Base-by-base conservation (phyloP, 2,113 vertebrate species). In the Mirza zaza region DNA sequence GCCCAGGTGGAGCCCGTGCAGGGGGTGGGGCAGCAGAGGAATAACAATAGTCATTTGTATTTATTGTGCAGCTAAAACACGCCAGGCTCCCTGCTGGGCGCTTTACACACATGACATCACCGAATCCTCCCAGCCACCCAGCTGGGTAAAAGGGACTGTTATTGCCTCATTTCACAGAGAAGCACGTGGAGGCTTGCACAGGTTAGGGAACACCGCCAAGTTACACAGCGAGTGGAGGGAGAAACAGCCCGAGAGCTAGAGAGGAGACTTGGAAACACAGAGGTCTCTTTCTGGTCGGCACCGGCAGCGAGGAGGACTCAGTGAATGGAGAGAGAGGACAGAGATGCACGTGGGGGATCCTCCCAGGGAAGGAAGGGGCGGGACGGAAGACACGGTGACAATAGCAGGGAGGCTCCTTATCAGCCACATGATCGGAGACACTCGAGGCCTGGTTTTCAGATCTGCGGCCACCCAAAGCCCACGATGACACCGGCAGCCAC, bases 81-180 rank as follows among this genome's bases (percentile, higher is more conserved):
- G 52, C 79, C 5, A 32, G 84, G 82, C 32, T 82, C 75, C 63
- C n/a, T 23, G 80, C 36, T 4, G 11, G 12, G 81, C 0, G 8
- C 39, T 15, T 93, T 36, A n/a, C 48, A 25, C 13, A 61, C 29
- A 9, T 90, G 92, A 92, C n/a, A 32, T 96, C 94, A 94, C 21
- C 0, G 42, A 94, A 71, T 15, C 65, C 29, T 68, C 81, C 17
- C 65, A 76, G 48, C 50, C 8, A 13, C 65, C 55, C 73, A n/a
- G 82, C 94, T 92, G 90, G 76, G 95, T 57, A 50, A 88, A 90
- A 95, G 73, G 68, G 32, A 34, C 87, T 68, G 80, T 48, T n/a
- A 8, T 34, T 87, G 67, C n/a, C 13, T 55, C 71, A 55, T 45
- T 55, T 77, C n/a, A 32, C 9, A 63, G 75, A 87, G 61, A 79